Conservation (phyloP, 2,113 vertebrate species). For the Hemicordylus capensis region DNA sequence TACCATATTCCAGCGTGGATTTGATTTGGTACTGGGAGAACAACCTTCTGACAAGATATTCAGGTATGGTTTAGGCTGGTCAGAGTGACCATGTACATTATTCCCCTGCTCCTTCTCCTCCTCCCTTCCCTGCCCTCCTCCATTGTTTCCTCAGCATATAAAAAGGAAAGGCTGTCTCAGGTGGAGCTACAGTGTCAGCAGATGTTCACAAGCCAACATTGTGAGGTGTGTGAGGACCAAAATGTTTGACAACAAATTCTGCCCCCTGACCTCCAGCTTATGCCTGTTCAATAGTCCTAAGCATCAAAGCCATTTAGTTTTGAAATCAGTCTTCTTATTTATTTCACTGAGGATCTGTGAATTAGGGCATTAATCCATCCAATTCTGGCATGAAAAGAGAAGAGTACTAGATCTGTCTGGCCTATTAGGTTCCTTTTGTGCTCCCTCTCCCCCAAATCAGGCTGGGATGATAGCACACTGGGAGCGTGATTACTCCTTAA, state of each 20-base stretch:
- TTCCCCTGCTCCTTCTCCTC: background rate
- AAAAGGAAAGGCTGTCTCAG: background rate
- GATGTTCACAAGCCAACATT: no score
- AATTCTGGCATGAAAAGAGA: background rate
- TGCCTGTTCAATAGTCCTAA: no score
- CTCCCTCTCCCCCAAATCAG: background rate
- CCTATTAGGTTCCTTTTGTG: background rate
- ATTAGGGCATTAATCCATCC: background rate
- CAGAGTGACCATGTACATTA: background rate
- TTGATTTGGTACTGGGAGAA: constrained; percentile 97
- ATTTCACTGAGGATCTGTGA: no score
- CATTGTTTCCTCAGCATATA: background rate
- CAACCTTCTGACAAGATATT: constrained; percentile 99
- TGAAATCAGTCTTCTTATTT: no score
- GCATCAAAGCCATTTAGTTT: no score
- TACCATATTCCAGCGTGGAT: constrained; percentile 98
- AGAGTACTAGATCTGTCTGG: background rate
- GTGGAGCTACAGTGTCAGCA: background rate
- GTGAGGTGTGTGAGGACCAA: background rate
- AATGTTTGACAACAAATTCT: background rate
- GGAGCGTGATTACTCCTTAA: background rate
- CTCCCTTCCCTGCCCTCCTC: background rate
- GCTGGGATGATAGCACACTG: background rate
- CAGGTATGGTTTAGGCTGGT: constrained; percentile 80
- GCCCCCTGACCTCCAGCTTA: no score